phyloP scores from a whole-genome alignment of 2,113 vertebrate species.

The Microtus montanus region DNA sequence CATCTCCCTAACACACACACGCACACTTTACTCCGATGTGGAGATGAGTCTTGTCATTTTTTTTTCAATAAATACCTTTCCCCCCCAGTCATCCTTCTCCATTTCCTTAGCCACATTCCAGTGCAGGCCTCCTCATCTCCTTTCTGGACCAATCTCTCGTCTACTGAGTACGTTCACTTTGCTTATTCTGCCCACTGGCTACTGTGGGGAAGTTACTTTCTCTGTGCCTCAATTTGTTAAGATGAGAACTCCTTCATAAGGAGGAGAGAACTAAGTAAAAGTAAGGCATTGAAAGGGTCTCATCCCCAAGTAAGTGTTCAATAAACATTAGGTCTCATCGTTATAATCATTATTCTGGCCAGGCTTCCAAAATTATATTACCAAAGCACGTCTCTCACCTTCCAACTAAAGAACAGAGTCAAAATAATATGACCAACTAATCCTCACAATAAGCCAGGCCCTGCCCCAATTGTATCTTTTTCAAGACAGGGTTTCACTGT shows the following conservation, averaged over 20 bases:
- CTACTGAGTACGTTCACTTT: not conserved
- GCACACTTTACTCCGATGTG: not conserved
- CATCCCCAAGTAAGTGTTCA: not conserved
- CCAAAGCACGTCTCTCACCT: not conserved
- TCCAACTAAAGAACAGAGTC: not conserved
- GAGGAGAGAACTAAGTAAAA: not conserved
- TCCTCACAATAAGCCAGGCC: not conserved
- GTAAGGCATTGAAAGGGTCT: not conserved
- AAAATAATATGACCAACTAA: not conserved
- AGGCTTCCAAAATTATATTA: not conserved
- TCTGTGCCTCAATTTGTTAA: not conserved
- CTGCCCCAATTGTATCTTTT: not conserved
- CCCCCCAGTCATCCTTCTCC: not conserved
- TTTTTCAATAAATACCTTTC: not conserved
- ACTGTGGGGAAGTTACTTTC: not conserved
- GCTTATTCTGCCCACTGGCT: not conserved
- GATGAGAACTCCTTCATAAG: not conserved
- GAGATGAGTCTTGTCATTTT: not conserved
- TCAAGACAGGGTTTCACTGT: too few relatives aligned
- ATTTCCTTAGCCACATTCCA: not conserved
- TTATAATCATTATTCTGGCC: not conserved
- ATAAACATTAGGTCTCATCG: not conserved
- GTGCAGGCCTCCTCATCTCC: not conserved
- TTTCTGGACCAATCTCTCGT: not conserved
- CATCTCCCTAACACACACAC: not conserved